Evolutionary conservation across 2,888 invertebrate genomes (phyloP), one percentile per base, ranked within the genome.

Genomic region (Melangyna quadrimaculata): DNA sequence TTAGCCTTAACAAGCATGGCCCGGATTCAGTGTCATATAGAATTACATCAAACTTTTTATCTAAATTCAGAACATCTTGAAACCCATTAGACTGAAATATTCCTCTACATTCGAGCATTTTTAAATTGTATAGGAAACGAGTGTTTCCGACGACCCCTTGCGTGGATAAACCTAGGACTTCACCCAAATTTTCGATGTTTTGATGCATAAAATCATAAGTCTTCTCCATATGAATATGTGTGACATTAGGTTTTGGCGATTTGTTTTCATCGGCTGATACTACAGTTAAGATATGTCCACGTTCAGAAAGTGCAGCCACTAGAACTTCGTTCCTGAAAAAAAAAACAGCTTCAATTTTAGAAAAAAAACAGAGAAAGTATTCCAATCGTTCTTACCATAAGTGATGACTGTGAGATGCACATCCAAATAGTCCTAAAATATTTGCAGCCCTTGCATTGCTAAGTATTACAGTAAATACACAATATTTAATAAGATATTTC

Each of bases 31-130:
- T 72, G 70, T 91, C 91, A 12, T 88, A 79, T 1, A 91, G 73
- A 14, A 91, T 88, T 5, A 89, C 53, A 81, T 91, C 91, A 72
- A 90, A 90, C 61, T 89, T 89, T 35, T 88, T 63, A 0, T 90
- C 89, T 83, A 91, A 89, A 29, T 89, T 87, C 55, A 89, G 67
- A 7, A 90, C 78, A n/a, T 65, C 72, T 53, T 89, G 70, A 90
- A 88, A 3, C 89, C 90, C 10, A 88, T 87, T 0, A 0, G 90
- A 87, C 37, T 87, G 35, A 0, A 87, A 7, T 4, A 67, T 74
- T 0, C 87, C 88, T 5, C 51, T 57, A 59, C 88, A 88, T 12
- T 67, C 35, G 0, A 63, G 27, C 61, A 83, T 63, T 35, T 65
- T 61, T 51, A 71, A 88, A n/a, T 78, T 45, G 24, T 80, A 84